phyloP scores from a whole-genome alignment of 2,797 vertebrate species.

The Labroides dimidiatus region DNA sequence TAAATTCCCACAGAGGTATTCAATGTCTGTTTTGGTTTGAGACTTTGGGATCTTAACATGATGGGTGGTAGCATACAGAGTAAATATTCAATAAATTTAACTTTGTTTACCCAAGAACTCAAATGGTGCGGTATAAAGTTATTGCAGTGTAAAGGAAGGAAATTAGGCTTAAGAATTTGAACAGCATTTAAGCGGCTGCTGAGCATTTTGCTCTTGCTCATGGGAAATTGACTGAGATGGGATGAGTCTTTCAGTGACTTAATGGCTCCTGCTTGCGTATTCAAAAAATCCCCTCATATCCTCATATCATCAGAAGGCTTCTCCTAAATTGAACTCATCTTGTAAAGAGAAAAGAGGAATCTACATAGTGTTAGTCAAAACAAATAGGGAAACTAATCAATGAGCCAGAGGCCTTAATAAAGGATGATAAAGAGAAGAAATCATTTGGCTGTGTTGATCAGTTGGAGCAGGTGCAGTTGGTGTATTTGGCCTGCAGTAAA shows the following conservation, averaged over 20 bases:
- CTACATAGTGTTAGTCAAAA: constrained; percentile 24
- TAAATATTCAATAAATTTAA: constrained; percentile 38
- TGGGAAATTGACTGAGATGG: constrained; percentile 13
- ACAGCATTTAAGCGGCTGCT: constrained; percentile 27
- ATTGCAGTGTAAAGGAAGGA: constrained; percentile 13
- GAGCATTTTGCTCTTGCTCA: constrained; percentile 21
- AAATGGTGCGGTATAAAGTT: constrained; percentile 24
- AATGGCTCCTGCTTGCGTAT: constrained; percentile 7
- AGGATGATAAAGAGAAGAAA: constrained; percentile 37
- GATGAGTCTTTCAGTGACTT: background rate
- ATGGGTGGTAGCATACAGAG: constrained; percentile 12
- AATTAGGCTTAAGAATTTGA: constrained; percentile 22
- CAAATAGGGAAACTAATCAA: constrained; percentile 49
- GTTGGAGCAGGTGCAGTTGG: constrained; percentile 15
- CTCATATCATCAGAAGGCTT: constrained; percentile 14
- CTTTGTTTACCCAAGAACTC: constrained; percentile 43
- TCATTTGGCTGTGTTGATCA: constrained; percentile 31
- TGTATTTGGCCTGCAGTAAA: constrained; percentile 21
- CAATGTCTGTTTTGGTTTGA: constrained; percentile 9
- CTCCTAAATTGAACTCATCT: background rate
- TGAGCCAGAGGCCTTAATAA: constrained; percentile 39
- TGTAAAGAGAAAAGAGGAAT: constrained; percentile 15
- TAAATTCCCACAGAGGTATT: constrained; percentile 5
- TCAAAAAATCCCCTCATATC: constrained; percentile 10
- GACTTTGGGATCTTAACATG: constrained; percentile 13